These are phyloP conservation scores for Plagodis dolabraria DNA, from an alignment of 2,888 invertebrate genomes.

Conservation along the genomic window DNA sequence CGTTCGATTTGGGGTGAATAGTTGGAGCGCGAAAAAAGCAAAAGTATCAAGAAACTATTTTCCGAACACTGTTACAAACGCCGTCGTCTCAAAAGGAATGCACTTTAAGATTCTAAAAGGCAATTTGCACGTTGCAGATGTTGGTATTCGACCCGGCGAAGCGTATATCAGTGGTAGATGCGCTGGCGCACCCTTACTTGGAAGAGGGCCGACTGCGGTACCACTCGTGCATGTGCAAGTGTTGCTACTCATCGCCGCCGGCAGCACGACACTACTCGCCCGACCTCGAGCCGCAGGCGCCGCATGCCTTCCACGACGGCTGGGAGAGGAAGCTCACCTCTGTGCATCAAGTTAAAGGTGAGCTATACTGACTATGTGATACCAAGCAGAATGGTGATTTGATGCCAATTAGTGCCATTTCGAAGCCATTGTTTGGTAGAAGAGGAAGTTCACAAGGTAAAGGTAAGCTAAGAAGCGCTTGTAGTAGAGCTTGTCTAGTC, in stretches of 20 bases:
- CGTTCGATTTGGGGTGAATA: too few species aligned
- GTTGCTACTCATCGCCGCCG: slow-evolving; percentile 90
- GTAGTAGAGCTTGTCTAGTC: too few species aligned
- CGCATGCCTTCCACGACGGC: slow-evolving; percentile 96
- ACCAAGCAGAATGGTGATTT: too few species aligned
- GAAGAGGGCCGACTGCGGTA: slow-evolving; percentile 99
- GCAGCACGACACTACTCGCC: slow-evolving; percentile 92
- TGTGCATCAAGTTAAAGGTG: slow-evolving; percentile 98
- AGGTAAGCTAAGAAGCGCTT: too few species aligned
- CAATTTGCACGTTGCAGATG: slow-evolving; percentile 89
- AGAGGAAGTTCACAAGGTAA: too few species aligned
- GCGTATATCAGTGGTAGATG: slow-evolving; percentile 97
- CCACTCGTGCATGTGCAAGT: slow-evolving; percentile 99
- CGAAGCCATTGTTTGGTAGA: too few species aligned
- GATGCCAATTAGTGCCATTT: too few species aligned
- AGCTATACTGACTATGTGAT: not conserved
- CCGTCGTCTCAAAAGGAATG: not conserved
- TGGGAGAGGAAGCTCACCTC: slow-evolving; percentile 98
- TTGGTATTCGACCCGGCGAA: slow-evolving; percentile 99
- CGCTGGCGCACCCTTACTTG: slow-evolving; percentile 97
- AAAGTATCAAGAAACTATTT: too few species aligned
- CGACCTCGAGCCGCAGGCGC: slow-evolving; percentile 96
- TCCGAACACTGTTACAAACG: too few species aligned
- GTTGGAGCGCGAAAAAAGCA: too few species aligned
- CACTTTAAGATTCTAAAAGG: not conserved